Percentiles rank a stretch among this genome's conserved stretches.
phyloP scores from a whole-genome alignment of 1,140 invertebrate genomes.

The Muscidifurax raptorellus region DNA sequence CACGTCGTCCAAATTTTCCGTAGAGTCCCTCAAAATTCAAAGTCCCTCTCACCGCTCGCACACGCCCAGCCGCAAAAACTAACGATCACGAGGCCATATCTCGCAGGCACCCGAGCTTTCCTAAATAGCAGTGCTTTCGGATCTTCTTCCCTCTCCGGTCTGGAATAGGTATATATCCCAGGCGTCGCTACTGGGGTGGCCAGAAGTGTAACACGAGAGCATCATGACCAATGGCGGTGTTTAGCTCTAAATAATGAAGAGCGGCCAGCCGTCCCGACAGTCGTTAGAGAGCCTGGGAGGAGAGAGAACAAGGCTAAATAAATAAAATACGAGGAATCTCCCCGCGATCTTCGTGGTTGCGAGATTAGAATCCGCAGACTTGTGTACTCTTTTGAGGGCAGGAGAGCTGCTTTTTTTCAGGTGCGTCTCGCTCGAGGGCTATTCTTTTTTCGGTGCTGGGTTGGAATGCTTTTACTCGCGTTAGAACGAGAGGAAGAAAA shows the following conservation, averaged over 20 bases:
- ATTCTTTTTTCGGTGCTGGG: background rate
- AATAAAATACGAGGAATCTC: conserved; percentile 31
- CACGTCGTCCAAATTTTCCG: too few species aligned
- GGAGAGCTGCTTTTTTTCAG: background rate
- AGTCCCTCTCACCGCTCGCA: too few species aligned
- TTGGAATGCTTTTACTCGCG: too few species aligned
- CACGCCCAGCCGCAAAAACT: too few species aligned
- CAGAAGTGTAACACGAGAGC: conserved; percentile 48
- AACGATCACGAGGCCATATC: too few species aligned
- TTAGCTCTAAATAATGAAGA: conserved; percentile 70
- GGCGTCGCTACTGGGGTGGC: background rate
- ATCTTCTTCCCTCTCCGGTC: conserved; percentile 34
- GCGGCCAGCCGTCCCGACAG: conserved; percentile 52
- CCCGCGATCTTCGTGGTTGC: background rate
- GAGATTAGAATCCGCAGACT: background rate
- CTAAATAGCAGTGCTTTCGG: conserved; percentile 55
- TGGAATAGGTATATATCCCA: background rate
- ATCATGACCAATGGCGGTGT: conserved; percentile 67
- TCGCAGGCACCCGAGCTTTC: background rate
- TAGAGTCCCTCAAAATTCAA: too few species aligned
- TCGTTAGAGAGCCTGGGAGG: conserved; percentile 14
- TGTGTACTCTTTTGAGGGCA: background rate
- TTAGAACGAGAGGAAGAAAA: too few species aligned
- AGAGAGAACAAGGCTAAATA: conserved; percentile 25
- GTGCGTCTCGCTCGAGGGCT: background rate